phyloP scores from a whole-genome alignment of 2,113 vertebrate species.

The Meles meles region DNA sequence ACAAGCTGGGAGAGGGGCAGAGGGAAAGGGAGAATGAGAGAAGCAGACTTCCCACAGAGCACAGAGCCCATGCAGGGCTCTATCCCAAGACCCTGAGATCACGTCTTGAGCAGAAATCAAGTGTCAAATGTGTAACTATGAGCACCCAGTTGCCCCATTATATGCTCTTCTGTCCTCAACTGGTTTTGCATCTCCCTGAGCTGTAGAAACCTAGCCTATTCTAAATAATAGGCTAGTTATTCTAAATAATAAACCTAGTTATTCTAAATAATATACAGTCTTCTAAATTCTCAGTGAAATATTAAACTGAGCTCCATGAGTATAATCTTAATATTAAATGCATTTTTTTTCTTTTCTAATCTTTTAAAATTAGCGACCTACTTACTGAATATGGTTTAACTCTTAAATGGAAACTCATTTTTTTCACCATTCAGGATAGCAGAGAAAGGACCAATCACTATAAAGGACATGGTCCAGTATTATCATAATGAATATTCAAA shows the following conservation, averaged over 20 bases:
- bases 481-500: not conserved
- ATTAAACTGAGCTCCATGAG: not conserved
- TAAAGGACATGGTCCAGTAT: not conserved
- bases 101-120: not conserved
- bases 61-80: not conserved
- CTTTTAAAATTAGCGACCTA: not conserved
- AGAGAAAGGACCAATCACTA: not conserved
- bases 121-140: not conserved
- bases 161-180: not conserved
- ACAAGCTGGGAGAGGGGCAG: not conserved
- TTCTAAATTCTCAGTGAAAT: not conserved
- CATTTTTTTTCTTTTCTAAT: not conserved
- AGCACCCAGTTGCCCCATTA: not conserved
- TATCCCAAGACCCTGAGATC: not conserved
- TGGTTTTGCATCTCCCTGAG: not conserved
- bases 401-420: not conserved
- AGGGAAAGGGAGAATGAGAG: not conserved
- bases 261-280: not conserved
- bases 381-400: not conserved
- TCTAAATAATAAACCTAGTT: not conserved
- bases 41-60: not conserved
- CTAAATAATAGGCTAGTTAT: not conserved
- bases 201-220: not conserved
- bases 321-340: not conserved
- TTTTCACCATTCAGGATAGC: not conserved